Evolutionary conservation across 1,140 invertebrate genomes (phyloP), one percentile per base, ranked within the genome.

Genomic region (Armadillidium nasatum): DNA sequence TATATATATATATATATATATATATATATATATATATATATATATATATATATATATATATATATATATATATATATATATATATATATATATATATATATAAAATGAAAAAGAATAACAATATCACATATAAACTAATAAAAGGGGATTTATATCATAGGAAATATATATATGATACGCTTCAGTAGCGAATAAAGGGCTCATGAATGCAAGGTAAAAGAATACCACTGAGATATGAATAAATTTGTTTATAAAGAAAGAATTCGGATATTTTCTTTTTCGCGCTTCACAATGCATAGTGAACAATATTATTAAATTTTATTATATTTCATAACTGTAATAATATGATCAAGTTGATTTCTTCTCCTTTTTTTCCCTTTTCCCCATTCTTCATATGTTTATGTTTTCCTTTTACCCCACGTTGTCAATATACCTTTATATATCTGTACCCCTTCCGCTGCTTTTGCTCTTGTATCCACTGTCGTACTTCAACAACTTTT

Each of bases 291-390:
- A 4, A 60, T 13, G 50, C 11, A 60, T 19, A 60, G 19, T 60
- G 19, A 60, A 60, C 11, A 15, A 60, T 60, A 60, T 13, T 60
- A 33, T 33, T 33, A 33, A 19, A 60, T 60, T 60, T 60, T 19
- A 60, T 60, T 60, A 60, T 60, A 60, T 60, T 60, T 60, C 50
- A 60, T 60, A 60, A 60, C 50, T 60, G 33, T 33, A 60, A 60
- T 60, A 60, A 60, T 60, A 60, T 60, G 11, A 60, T 60, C 50
- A 60, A 60, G 50, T 60, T 19, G 50, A 60, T 60, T 60, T 60
- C 50, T 15, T 19, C 7, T 6, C 33, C 6, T 33, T 33, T 33
- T 33, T 33, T 33, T 6, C 6, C 6, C 33, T 33, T 33, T 33
- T 33, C 33, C 6, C 33, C 33, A 33, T 33, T 6, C 33, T 33